These are phyloP conservation scores for Drosophila serrata DNA, from an alignment of 1,140 invertebrate genomes.

Conservation along the genomic window DNA sequence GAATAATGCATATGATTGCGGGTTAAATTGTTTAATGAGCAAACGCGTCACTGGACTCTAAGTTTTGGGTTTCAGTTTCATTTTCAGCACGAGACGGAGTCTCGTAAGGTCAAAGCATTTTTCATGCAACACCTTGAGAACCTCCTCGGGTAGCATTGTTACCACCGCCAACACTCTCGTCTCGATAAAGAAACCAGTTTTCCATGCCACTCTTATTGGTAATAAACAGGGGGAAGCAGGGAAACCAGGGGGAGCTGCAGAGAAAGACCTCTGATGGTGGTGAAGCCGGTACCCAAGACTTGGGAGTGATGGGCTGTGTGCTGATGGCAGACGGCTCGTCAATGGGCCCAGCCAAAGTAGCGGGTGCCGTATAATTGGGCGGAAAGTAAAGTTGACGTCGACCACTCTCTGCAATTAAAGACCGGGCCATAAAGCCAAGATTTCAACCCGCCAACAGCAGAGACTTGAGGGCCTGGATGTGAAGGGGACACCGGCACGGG, in stretches of 20 bases:
- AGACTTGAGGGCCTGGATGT: background rate
- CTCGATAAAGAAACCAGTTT: constrained; percentile 9
- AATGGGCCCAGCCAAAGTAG: constrained; percentile 19
- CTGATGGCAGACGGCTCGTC: constrained; percentile 24
- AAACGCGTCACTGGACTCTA: background rate
- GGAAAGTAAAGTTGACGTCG: constrained; percentile 58
- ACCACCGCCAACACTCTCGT: background rate
- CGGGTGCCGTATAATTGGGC: constrained; percentile 62
- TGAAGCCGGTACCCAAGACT: constrained; percentile 3
- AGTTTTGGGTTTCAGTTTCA: constrained; percentile 2
- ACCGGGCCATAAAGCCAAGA: constrained; percentile 28
- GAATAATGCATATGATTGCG: constrained; percentile 69
- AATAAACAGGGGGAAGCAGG: constrained; percentile 12
- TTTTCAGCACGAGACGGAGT: constrained; percentile 18
- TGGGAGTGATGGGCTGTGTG: constrained; percentile 6
- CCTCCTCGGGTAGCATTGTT: background rate
- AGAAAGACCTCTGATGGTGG: background rate
- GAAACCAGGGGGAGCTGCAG: too few relatives aligned
- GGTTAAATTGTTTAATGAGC: constrained; percentile 57
- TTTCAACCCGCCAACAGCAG: background rate
- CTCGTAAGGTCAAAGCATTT: constrained; percentile 68
- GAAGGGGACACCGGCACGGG: background rate
- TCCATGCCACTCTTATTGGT: constrained; percentile 26
- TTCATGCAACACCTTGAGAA: constrained; percentile 75
- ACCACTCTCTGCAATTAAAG: constrained; percentile 43